Evolutionary conservation across 2,113 vertebrate genomes (phyloP).

Genomic region (Passer domesticus): DNA sequence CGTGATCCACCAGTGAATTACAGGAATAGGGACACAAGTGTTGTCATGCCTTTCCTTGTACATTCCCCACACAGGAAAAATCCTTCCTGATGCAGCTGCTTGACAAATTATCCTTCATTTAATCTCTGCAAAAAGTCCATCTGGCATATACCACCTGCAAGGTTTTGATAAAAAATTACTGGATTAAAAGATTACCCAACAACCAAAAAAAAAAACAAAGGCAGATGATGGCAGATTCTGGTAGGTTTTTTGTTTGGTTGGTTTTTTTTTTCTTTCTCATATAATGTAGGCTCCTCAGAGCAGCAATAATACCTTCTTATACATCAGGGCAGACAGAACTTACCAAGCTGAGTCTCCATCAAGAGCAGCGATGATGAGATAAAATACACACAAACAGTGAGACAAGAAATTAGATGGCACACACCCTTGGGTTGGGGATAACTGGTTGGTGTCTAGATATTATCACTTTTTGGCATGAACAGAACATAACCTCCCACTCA

Average conservation of each 20-base stretch:
- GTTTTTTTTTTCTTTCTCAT: background rate
- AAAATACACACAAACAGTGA: background rate
- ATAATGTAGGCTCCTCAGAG: background rate
- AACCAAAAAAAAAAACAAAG: background rate
- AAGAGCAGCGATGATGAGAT: background rate
- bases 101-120: background rate
- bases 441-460: background rate
- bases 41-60: background rate
- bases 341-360: background rate
- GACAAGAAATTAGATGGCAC: background rate
- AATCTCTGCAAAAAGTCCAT: background rate
- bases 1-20: background rate
- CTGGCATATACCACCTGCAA: background rate
- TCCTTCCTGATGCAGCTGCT: background rate
- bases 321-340: background rate
- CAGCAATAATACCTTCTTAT: background rate
- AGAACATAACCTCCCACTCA: background rate
- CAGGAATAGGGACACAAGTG: background rate
- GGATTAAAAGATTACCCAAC: background rate
- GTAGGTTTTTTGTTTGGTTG: no score
- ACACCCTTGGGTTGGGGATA: accelerated
- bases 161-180: background rate
- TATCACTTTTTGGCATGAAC: background rate
- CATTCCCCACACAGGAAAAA: background rate
- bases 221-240: background rate